A percentile compares a stretch with the other conserved stretches of the same genome.
Conservation (phyloP, 1,140 invertebrate species). For the Caenorhabditis brenneri region DNA sequence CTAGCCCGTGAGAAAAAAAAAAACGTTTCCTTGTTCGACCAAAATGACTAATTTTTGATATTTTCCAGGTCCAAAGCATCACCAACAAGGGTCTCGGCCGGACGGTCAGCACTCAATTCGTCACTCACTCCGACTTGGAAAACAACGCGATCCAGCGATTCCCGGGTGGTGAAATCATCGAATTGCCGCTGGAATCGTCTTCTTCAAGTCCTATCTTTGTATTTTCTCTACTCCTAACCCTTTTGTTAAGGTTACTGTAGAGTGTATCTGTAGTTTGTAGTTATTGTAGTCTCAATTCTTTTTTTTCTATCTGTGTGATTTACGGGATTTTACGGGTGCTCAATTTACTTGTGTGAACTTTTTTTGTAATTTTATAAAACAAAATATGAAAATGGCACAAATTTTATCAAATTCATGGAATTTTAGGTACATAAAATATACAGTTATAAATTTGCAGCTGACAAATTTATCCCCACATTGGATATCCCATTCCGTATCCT, state of each 20-base stretch:
- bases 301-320: too few species aligned
- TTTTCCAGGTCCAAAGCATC: constrained; percentile 46
- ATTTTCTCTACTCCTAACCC: background rate
- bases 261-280: background rate
- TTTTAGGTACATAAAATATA: too few species aligned
- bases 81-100: constrained; percentile 42
- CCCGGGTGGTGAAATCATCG: constrained; percentile 48
- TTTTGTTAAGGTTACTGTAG: background rate
- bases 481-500: background rate
- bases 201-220: background rate
- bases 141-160: constrained; percentile 16
- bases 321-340: background rate
- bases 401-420: too few species aligned
- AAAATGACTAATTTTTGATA: background rate
- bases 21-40: too few species aligned
- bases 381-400: too few species aligned
- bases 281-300: background rate
- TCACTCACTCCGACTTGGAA: constrained; percentile 30
- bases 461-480: background rate
- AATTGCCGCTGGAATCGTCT: constrained; percentile 47
- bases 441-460: background rate
- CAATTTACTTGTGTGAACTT: background rate
- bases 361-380: background rate
- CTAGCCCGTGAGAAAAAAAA: too few species aligned
- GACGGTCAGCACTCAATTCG: constrained; percentile 35